Conservation (phyloP, 2,797 vertebrate genomes). For the Vireo griseus region DNA sequence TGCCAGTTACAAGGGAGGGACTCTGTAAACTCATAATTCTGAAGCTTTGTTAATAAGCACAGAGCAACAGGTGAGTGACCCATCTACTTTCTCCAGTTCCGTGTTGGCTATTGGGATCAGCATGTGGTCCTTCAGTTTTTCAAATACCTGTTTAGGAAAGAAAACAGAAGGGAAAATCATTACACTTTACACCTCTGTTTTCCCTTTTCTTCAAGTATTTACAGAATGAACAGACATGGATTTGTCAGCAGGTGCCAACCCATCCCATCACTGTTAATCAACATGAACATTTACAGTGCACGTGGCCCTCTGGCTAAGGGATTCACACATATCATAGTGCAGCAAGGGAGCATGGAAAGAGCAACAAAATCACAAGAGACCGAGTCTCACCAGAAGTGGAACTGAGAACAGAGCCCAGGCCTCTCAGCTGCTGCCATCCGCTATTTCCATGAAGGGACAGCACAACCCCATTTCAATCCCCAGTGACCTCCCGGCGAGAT, state of each 20-base stretch:
- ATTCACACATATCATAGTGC: not conserved
- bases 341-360: not conserved
- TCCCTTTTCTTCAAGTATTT: not conserved
- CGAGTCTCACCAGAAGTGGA: not conserved
- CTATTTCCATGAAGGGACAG: not conserved
- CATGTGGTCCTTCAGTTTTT: conserved; percentile 94
- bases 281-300: accelerated
- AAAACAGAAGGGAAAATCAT: not conserved
- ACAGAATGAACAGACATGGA: not conserved
- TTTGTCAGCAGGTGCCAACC: not conserved
- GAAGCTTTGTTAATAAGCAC: conserved; percentile 89
- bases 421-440: not conserved
- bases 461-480: not conserved
- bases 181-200: not conserved
- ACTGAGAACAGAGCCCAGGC: not conserved
- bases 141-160: conserved; percentile 82
- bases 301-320: accelerated
- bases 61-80: conserved; percentile 88
- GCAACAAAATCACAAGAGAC: not conserved
- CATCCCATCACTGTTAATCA: accelerated
- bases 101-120: conserved; percentile 86
- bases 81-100: conserved; percentile 90
- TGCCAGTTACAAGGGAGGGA: conserved; percentile 54
- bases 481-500: accelerated
- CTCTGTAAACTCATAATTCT: conserved; percentile 75